Conservation (phyloP, 2,888 invertebrate genomes). For the Adineta ricciae region DNA sequence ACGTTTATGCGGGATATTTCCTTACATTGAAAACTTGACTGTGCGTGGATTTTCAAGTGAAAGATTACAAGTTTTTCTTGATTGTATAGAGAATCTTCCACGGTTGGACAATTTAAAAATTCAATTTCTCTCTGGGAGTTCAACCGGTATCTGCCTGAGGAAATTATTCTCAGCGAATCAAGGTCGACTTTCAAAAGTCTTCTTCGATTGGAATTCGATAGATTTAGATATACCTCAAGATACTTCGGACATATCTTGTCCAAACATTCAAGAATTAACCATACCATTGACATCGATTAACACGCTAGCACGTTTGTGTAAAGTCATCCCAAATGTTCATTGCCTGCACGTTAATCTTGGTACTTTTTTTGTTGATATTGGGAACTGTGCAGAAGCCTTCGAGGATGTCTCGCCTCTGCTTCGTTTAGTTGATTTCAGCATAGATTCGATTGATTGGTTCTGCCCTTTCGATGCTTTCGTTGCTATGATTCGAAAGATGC, state of each 20-base stretch:
- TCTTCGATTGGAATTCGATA: neutral
- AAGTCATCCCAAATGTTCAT: neutral
- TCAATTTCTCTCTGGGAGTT: neutral
- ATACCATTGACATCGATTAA: too few species aligned
- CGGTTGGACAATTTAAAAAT: neutral
- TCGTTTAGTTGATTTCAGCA: neutral
- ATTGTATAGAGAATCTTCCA: neutral
- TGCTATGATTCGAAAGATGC: neutral
- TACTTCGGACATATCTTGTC: neutral
- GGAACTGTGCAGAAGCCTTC: neutral
- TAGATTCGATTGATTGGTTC: neutral
- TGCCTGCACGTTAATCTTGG: neutral
- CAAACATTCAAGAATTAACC: too few species aligned
- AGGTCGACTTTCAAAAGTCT: neutral
- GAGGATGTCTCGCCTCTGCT: neutral
- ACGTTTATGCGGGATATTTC: neutral
- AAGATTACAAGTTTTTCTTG: neutral
- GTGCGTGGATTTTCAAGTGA: neutral
- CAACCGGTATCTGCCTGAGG: neutral
- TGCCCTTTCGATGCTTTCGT: neutral
- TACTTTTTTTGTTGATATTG: neutral
- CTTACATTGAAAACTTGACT: neutral
- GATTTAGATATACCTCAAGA: neutral
- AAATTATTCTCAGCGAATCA: neutral
- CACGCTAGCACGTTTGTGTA: too few species aligned